Evolutionary conservation across 2,888 invertebrate species (phyloP).

Genomic region (Agapostemon virescens): DNA sequence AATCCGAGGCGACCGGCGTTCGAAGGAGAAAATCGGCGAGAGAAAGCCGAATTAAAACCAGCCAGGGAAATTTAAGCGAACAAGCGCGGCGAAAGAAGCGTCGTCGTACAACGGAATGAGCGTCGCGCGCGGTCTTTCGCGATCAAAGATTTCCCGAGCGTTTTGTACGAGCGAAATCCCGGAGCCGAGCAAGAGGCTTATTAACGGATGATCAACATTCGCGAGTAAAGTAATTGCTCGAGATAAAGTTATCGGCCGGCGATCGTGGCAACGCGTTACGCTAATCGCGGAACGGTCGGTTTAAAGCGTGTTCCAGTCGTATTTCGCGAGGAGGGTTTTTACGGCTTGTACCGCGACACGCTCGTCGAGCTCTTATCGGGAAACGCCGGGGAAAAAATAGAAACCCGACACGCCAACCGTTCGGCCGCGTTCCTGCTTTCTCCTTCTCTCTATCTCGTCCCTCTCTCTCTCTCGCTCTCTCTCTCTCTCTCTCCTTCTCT

Average conservation of each 20-base stretch:
- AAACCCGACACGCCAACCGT: conserved; percentile 52
- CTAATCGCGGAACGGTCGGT: conserved; percentile 69
- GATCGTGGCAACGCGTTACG: conserved; percentile 72
- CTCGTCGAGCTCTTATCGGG: conserved; percentile 56
- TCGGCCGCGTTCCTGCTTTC: conserved; percentile 6
- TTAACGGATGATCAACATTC: conserved; percentile 75
- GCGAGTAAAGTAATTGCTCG: conserved; percentile 72
- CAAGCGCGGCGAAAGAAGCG: background rate
- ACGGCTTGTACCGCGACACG: conserved; percentile 57
- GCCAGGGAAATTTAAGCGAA: background rate
- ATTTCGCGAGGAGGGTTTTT: conserved; percentile 55
- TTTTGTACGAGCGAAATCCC: conserved; percentile 8
- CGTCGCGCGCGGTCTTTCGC: background rate
- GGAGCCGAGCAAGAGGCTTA: conserved; percentile 67
- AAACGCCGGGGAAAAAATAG: conserved; percentile 32
- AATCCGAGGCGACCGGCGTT: background rate
- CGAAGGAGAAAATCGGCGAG: background rate
- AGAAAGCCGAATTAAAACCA: background rate
- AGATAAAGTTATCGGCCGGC: conserved; percentile 73
- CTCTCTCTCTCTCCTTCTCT: background rate
- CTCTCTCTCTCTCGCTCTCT: background rate
- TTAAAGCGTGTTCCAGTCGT: conserved; percentile 54
- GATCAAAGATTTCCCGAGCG: background rate
- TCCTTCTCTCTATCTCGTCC: background rate
- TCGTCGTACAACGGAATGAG: background rate